phyloP scores from a whole-genome alignment of 2,888 invertebrate genomes.

The Choreutis nemorana region DNA sequence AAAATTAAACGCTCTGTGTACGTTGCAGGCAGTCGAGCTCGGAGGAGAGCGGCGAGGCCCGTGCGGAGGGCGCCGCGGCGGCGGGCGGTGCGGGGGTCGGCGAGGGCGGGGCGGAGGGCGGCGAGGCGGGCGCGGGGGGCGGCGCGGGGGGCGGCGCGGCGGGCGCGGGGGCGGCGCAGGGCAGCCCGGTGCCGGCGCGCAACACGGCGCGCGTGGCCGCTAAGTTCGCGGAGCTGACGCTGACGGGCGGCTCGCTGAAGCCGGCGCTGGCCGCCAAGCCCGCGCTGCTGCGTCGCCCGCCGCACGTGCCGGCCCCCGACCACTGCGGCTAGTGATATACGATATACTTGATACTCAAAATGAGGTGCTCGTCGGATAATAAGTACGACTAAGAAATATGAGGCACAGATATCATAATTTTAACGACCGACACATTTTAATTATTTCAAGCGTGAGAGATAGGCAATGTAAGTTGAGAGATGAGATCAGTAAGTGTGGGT shows the following conservation, averaged over 20 bases:
- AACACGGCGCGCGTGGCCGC: slow-evolving; percentile 70
- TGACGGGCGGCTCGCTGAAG: slow-evolving; percentile 72
- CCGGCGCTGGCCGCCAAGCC: slow-evolving; percentile 84
- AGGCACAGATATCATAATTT: no score
- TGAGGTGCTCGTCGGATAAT: no score
- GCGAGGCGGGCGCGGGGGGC: slow-evolving; percentile 5
- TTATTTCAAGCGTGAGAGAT: no score
- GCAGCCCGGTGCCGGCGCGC: slow-evolving; percentile 63
- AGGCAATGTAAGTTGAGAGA: no score
- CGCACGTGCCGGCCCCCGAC: slow-evolving; percentile 29
- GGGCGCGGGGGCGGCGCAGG: slow-evolving; percentile 13
- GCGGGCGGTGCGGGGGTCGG: slow-evolving; percentile 17
- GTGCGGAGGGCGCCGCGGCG: slow-evolving; percentile 11
- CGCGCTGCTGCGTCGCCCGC: slow-evolving; percentile 69
- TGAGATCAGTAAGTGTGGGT: no score
- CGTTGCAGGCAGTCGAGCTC: slow-evolving; percentile 12
- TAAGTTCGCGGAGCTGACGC: slow-evolving; percentile 70
- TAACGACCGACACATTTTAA: no score
- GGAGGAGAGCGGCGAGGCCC: slow-evolving; percentile 11
- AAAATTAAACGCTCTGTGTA: no score
- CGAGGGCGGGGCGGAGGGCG: slow-evolving; percentile 36
- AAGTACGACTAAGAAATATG: no score
- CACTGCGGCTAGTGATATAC: neutral
- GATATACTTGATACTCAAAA: no score
- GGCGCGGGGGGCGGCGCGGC: slow-evolving; percentile 8